A percentile compares a stretch with the other conserved stretches of the same genome.
phyloP scores from a whole-genome alignment of 2,797 vertebrate species.

The Pygocentrus nattereri region DNA sequence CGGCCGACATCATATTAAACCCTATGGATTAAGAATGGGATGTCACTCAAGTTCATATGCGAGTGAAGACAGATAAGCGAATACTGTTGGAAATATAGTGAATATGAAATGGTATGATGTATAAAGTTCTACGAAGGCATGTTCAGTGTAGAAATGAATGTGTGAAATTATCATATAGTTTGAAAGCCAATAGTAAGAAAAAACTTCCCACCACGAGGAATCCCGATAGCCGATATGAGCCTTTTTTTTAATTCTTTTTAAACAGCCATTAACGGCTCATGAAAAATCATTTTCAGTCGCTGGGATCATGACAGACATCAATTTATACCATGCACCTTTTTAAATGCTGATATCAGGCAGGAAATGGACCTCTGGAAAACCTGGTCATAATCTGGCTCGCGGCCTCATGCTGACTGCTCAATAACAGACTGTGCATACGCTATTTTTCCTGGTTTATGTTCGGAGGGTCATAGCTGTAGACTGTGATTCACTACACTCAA shows the following conservation, averaged over 20 bases:
- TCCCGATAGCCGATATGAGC: background rate
- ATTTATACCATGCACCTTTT: slow-evolving; percentile 4
- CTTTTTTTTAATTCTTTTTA: background rate
- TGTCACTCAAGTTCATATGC: too few relatives aligned
- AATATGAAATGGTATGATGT: too few relatives aligned
- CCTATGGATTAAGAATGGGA: too few relatives aligned
- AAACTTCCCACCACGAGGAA: background rate
- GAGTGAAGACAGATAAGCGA: too few relatives aligned
- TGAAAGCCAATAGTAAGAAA: background rate
- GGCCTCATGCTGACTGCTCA: background rate
- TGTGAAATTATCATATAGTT: background rate
- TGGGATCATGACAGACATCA: background rate
- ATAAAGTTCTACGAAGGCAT: background rate
- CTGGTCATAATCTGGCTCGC: slow-evolving; percentile 1
- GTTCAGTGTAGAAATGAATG: background rate
- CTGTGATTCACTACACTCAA: background rate
- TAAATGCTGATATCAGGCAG: slow-evolving; percentile 19
- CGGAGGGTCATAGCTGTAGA: slow-evolving; percentile 10
- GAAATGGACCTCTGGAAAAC: slow-evolving; percentile 18
- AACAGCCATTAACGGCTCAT: background rate
- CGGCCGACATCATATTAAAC: too few relatives aligned
- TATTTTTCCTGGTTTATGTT: slow-evolving; percentile 28
- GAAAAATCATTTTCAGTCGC: background rate
- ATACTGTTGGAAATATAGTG: too few relatives aligned
- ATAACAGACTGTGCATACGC: background rate